A percentile compares a stretch with the other conserved stretches of the same genome.
Conservation (phyloP, 1,140 invertebrate species). For the Eufriesea mexicana region DNA sequence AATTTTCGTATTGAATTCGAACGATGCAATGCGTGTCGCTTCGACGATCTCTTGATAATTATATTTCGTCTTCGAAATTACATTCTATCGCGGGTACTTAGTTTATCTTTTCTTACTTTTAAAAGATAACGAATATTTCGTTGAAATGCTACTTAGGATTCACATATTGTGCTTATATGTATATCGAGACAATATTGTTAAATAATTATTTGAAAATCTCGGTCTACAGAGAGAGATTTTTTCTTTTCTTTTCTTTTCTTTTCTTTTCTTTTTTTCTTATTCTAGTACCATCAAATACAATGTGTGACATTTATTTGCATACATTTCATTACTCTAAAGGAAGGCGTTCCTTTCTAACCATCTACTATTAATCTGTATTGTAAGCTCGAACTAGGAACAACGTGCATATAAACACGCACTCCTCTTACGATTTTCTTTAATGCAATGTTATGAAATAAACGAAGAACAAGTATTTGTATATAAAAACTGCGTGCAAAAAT, state of each 20-base stretch:
- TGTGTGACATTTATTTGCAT: conserved; percentile 5
- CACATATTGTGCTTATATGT: conserved; percentile 15
- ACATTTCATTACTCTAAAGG: conserved; percentile 13
- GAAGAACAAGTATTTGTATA: conserved; percentile 35
- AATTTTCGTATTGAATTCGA: background rate
- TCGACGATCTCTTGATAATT: background rate
- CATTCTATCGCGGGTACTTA: background rate
- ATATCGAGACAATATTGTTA: conserved; percentile 6
- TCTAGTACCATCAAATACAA: background rate
- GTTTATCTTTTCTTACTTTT: background rate
- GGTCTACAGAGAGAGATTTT: background rate
- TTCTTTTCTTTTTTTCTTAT: conserved; percentile 9
- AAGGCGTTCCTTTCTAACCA: conserved; percentile 20
- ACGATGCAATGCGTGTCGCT: background rate
- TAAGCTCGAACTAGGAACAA: background rate
- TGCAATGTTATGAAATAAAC: background rate
- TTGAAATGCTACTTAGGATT: conserved; percentile 29
- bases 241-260: background rate
- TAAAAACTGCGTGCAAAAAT: conserved; percentile 29
- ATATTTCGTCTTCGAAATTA: background rate
- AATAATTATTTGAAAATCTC: conserved; percentile 21
- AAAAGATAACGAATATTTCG: conserved; percentile 22
- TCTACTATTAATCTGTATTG: background rate
- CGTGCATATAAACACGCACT: background rate
- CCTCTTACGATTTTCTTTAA: background rate